phyloP scores from a whole-genome alignment of 2,888 invertebrate genomes.

The Cheilosia vernalis region DNA sequence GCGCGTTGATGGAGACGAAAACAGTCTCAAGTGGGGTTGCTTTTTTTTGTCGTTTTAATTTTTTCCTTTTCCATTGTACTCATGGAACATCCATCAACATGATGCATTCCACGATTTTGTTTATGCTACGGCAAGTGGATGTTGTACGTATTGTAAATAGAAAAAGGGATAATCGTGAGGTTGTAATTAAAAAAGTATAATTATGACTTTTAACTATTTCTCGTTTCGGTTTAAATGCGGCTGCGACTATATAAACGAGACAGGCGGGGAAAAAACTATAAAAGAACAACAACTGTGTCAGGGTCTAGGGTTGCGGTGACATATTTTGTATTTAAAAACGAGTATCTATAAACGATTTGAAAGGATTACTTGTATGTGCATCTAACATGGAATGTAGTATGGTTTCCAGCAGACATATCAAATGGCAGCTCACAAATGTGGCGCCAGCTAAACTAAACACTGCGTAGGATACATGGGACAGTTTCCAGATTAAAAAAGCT shows the following conservation, averaged over 20 bases:
- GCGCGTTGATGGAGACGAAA: neutral
- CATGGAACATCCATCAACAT: conserved; percentile 35
- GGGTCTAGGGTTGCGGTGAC: conserved; percentile 38
- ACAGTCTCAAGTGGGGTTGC: conserved; percentile 24
- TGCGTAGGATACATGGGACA: conserved; percentile 11
- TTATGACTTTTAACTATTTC: conserved; percentile 14
- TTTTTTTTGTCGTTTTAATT: neutral
- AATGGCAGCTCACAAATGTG: conserved; percentile 17
- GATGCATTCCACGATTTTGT: conserved; percentile 33
- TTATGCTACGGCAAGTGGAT: conserved; percentile 42
- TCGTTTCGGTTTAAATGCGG: neutral
- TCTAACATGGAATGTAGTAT: neutral
- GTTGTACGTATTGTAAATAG: conserved; percentile 6
- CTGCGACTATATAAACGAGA: neutral
- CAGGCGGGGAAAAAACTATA: neutral
- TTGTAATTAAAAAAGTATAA: conserved; percentile 20
- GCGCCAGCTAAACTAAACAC: conserved; percentile 62
- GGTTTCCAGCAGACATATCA: conserved; percentile 3
- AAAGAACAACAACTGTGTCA: conserved; percentile 21
- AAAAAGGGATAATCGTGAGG: conserved; percentile 30
- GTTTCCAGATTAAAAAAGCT: conserved; percentile 19
- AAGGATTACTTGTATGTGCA: conserved; percentile 16
- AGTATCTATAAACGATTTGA: conserved; percentile 1
- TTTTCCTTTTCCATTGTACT: conserved; percentile 1
- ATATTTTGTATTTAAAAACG: conserved; percentile 20